These are phyloP conservation scores for Drosophila pandora DNA, from an alignment of 1,140 invertebrate species.

Conservation along the genomic window DNA sequence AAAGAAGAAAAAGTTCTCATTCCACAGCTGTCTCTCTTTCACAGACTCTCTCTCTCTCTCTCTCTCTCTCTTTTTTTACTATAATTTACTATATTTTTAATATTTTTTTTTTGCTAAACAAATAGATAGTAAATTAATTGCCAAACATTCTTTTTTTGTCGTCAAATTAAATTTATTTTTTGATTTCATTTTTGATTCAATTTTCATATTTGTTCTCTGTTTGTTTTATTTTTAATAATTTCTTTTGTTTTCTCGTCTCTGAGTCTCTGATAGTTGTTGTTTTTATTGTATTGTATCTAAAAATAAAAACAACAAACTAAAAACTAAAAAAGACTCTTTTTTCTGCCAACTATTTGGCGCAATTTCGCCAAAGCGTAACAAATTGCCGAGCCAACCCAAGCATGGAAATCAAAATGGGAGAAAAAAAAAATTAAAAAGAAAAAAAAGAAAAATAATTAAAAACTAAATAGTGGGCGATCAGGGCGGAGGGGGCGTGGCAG, in stretches of 20 bases:
- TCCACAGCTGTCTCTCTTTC: not conserved
- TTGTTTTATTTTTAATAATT: conserved; percentile 64
- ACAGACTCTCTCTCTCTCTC: not conserved
- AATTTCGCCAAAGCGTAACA: conserved; percentile 74
- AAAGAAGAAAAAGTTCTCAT: conserved; percentile 32
- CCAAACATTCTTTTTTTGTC: conserved; percentile 58
- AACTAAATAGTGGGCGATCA: not conserved
- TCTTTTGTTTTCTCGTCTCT: conserved; percentile 14
- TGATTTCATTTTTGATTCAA: conserved; percentile 37
- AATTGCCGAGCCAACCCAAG: conserved; percentile 45
- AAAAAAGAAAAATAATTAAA: conserved; percentile 44
- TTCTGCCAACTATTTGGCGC: conserved; percentile 72
- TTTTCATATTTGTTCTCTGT: conserved; percentile 15
- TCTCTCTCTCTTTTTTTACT: not conserved
- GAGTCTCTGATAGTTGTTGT: conserved; percentile 5
- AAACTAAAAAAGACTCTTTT: conserved; percentile 4
- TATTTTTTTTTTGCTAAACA: conserved; percentile 53
- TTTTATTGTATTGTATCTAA: not conserved
- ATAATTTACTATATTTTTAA: conserved; percentile 15
- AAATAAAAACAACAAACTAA: not conserved
- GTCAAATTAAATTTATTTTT: conserved; percentile 9
- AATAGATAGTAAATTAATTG: conserved; percentile 50
- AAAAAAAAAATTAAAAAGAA: conserved; percentile 22
- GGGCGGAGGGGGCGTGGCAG: not conserved
- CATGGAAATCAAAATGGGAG: conserved; percentile 73